Base-by-base conservation (phyloP, 2,797 vertebrate genomes). In the Hypotaenidia philippensis region DNA sequence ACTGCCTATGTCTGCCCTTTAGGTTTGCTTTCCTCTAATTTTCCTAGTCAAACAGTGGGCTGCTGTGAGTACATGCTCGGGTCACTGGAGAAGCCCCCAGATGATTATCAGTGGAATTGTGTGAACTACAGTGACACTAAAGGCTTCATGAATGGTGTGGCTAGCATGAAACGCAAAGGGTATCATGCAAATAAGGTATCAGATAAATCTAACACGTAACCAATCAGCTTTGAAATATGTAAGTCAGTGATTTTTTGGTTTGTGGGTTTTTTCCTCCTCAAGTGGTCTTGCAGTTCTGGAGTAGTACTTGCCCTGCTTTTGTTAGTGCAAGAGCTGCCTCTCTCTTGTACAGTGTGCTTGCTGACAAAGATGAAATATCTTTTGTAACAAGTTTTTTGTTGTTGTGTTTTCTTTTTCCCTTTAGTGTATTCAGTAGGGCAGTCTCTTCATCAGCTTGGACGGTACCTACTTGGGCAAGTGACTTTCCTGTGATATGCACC, bases 31-130 rank as follows among this genome's bases (percentile, higher is more conserved):
- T 69, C 9, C 47, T 64, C n/a, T 31, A 16, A 13, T 11, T 79
- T 41, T 41, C 47, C 20, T 36, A 15, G 32, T 63, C 36, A 53
- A 41, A 77, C 0, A 0, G 4, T 5, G 3, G 29, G 26, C 20
- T 56, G 32, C 14, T 21, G 9, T 14, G 34, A 32, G 27, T 26
- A 31, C 38, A 21, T 60, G 23, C 22, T 50, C 4, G 2, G 6
- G 8, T 61, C 17, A 21, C 12, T 61, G 29, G 25, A 18, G 38
- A 79, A 34, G 23, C 3, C 25, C 38, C 18, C 1, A 4, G 27
- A 27, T 32, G 36, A 64, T 71, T 70, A 21, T 59, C 38, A 68
- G 3, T 25, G 23, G 36, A 34, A 11, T 10, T 59, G 16, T 45
- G 23, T 50, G 29, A 59, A 41, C 26, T n/a, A n/a, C 5, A 19